A percentile compares a stretch with the other conserved stretches of the same genome.
Evolutionary conservation across 2,888 invertebrate species (phyloP).

Genomic region (Amblyjoppa proteus): DNA sequence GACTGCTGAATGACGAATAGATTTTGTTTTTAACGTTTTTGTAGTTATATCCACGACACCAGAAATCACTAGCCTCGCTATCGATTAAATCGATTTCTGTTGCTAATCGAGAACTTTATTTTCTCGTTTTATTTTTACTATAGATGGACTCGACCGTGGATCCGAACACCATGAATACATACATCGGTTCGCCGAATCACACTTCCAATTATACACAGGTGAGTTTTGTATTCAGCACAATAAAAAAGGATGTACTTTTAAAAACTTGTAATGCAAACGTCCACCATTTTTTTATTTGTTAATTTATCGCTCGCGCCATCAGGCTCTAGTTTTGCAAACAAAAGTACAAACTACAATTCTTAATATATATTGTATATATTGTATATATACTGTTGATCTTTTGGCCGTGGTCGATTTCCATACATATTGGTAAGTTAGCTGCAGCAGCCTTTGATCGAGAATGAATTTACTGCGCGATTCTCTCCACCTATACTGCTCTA

Average conservation of each 20-base stretch:
- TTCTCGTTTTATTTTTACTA: constrained; percentile 63
- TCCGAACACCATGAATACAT: constrained; percentile 81
- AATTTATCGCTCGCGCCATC: no score
- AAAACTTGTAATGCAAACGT: no score
- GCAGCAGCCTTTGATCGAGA: background rate
- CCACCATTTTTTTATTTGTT: no score
- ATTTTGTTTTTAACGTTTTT: constrained; percentile 23
- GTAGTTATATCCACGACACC: constrained; percentile 27
- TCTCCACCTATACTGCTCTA: background rate
- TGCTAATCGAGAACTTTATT: constrained; percentile 8
- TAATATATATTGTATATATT: no score
- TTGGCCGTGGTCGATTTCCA: background rate
- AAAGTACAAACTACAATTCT: no score
- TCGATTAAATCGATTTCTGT: background rate
- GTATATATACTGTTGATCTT: no score
- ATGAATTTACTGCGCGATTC: background rate
- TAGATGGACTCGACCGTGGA: constrained; percentile 86
- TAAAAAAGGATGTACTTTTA: background rate
- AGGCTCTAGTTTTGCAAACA: no score
- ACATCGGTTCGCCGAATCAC: constrained; percentile 84
- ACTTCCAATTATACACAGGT: constrained; percentile 84
- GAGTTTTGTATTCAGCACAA: constrained; percentile 57
- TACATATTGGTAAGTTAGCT: no score
- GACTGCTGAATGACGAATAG: constrained; percentile 52
- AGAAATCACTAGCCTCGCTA: constrained; percentile 7